Conservation (phyloP, 2,113 vertebrate genomes). For the Puffinus mauretanicus region DNA sequence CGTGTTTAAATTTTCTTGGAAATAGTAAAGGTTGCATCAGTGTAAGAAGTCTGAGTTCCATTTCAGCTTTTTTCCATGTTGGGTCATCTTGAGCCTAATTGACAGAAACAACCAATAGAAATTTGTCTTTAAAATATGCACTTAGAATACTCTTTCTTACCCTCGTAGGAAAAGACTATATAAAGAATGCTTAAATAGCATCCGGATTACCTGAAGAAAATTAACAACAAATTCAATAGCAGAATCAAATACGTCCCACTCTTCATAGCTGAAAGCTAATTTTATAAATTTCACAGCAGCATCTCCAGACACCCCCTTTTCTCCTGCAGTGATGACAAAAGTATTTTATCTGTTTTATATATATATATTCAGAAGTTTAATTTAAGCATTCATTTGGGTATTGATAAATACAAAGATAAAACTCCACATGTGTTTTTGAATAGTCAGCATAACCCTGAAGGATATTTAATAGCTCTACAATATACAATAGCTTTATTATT, state of each 20-base stretch:
- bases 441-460: neutral
- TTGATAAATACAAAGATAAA: neutral
- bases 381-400: neutral
- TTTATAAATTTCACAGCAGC: constrained; percentile 87
- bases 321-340: constrained; percentile 69
- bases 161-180: neutral
- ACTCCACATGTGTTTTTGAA: neutral
- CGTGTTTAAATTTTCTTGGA: constrained; percentile 53
- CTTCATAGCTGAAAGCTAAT: constrained; percentile 86
- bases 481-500: neutral
- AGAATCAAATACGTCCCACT: constrained; percentile 80
- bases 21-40: constrained; percentile 75
- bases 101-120: neutral
- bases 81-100: constrained; percentile 75
- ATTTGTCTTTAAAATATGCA: neutral
- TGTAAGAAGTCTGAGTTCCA: constrained; percentile 82
- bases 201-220: constrained; percentile 80
- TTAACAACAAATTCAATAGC: constrained; percentile 69
- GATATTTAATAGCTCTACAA: neutral
- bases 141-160: neutral
- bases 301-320: constrained; percentile 76
- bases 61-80: constrained; percentile 77
- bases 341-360: neutral
- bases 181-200: neutral
- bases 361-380: neutral